Base-by-base conservation (phyloP, 1,140 invertebrate species). In the Phocides pigmalion region DNA sequence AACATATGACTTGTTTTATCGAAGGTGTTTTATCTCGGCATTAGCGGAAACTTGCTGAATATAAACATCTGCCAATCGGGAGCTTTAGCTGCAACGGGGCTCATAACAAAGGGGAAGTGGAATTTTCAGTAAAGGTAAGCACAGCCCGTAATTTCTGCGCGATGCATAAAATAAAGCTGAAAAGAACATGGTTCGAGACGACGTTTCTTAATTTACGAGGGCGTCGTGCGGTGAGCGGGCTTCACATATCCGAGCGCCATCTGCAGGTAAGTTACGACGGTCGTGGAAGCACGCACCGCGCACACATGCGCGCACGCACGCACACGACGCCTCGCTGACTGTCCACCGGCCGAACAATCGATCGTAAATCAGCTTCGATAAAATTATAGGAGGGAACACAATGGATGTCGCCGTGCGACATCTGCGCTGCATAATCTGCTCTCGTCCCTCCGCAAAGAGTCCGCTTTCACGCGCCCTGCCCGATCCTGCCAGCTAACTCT, bases 331-430 rank as follows among this genome's bases (percentile, higher is more conserved):
- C 74, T 73, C 76, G 68, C 76, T 68, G 59, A 79, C 84, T 88
- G 87, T 87, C 85, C 85, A 78, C 84, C 80, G 77, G 76, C 66
- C 81, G 81, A 90, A 90, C 88, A 90, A 90, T 90, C 84, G 88
- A 90, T 89, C 88, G 85, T 90, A 90, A 90, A 90, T 89, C 88
- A 87, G 76, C 82, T 86, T 84, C 85, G 85, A 90, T 89, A 89
- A 90, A 89, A 88, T 89, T 89, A 86, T 90, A 90, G 86, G 84
- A 90, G 87, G 87, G 79, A 87, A 87, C 86, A 83, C 81, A 90
- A 90, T 90, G 85, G 84, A 88, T 84, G 72, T 81, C 78, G 77
- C 69, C 72, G 66, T 62, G 66, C 70, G 64, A 75, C 84, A 87
- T 80, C 79, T 80, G 79, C 82, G 73, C 58, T 62, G 77, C 67